phyloP scores from a whole-genome alignment of 2,888 invertebrate species.

The Tipula confusa region DNA sequence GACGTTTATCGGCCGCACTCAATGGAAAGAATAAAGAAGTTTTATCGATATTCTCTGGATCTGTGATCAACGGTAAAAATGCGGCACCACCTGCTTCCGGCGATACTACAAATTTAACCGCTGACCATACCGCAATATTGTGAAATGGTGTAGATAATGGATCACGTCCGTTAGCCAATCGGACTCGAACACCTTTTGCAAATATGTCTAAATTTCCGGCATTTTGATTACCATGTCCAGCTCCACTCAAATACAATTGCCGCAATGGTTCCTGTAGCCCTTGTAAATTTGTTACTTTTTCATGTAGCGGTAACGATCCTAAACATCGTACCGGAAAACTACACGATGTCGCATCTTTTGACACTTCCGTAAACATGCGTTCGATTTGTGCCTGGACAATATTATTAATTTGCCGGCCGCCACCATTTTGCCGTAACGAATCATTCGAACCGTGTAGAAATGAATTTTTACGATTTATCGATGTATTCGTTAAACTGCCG shows the following conservation, averaged over 20 bases:
- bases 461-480: background rate
- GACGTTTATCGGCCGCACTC: constrained; percentile 46
- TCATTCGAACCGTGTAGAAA: background rate
- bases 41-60: constrained; percentile 74
- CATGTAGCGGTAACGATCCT: constrained; percentile 72
- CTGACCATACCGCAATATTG: constrained; percentile 90
- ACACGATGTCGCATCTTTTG: constrained; percentile 59
- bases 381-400: constrained; percentile 83
- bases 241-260: constrained; percentile 58
- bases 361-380: constrained; percentile 74
- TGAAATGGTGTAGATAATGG: constrained; percentile 74
- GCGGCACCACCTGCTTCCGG: constrained; percentile 60
- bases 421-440: constrained; percentile 37
- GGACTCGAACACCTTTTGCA: constrained; percentile 64
- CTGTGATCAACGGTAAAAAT: constrained; percentile 78
- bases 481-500: background rate
- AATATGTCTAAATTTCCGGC: constrained; percentile 48
- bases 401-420: constrained; percentile 54
- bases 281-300: constrained; percentile 75
- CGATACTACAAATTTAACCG: constrained; percentile 76
- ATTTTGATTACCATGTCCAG: constrained; percentile 43
- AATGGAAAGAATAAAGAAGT: constrained; percentile 59
- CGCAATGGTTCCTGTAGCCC: constrained; percentile 77
- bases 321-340: constrained; percentile 73
- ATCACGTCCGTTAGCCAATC: constrained; percentile 58